phyloP scores from a whole-genome alignment of 2,797 vertebrate genomes.

The Aplochiton taeniatus region DNA sequence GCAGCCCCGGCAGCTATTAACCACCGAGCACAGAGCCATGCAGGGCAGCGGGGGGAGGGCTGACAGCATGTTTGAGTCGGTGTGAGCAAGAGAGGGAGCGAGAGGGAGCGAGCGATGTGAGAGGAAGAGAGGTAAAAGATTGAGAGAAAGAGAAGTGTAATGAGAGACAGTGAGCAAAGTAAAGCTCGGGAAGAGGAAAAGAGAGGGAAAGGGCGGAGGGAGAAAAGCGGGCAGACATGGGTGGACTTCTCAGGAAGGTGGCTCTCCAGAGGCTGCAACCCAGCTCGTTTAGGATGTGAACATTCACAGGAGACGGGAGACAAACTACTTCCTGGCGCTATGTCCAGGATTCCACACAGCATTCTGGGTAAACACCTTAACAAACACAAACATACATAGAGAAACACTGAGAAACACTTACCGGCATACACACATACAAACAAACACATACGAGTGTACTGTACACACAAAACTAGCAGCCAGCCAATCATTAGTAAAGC shows the following conservation, averaged over 20 bases:
- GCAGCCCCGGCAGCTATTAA: slow-evolving; percentile 26
- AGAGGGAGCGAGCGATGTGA: not conserved
- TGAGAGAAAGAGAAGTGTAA: not conserved
- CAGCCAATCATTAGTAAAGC: no score
- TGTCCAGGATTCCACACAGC: no score
- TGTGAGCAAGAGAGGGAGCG: slow-evolving; percentile 21
- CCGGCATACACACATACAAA: not conserved
- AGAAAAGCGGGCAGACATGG: not conserved
- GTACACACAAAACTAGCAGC: no score
- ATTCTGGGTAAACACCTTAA: not conserved
- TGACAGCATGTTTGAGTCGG: slow-evolving; percentile 11
- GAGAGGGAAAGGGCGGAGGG: no score
- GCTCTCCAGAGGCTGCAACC: not conserved
- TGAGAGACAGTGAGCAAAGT: not conserved
- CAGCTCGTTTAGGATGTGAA: slow-evolving; percentile 23
- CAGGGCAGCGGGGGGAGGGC: not conserved
- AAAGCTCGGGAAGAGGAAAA: not conserved
- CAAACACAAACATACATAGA: slow-evolving; percentile 12
- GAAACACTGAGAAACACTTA: no score
- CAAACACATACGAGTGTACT: not conserved
- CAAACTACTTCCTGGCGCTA: not conserved
- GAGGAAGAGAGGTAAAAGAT: slow-evolving; percentile 12
- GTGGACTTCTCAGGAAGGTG: not conserved
- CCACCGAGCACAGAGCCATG: slow-evolving; percentile 22
- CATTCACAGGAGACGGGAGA: slow-evolving; percentile 12